phyloP scores from a whole-genome alignment of 2,797 vertebrate species.

The Micromesistius poutassou region DNA sequence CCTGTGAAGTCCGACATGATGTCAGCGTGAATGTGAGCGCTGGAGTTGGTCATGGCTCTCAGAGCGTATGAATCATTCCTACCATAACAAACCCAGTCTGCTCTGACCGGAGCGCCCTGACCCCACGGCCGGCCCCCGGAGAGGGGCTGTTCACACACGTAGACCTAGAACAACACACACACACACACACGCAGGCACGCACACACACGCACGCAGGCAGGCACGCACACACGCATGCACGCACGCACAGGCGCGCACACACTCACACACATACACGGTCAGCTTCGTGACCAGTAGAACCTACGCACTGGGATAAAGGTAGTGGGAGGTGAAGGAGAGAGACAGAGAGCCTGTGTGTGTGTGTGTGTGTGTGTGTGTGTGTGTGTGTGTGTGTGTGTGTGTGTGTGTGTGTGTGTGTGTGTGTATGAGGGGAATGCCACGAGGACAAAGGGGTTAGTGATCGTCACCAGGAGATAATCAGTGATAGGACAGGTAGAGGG shows the following conservation, averaged over 20 bases:
- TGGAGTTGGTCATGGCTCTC: neutral
- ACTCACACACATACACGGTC: no score
- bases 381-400: conserved; percentile 8
- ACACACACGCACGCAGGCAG: no score
- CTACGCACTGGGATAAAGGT: no score
- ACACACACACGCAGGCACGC: neutral
- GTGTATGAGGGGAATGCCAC: neutral
- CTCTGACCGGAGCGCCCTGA: neutral
- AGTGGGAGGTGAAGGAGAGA: no score
- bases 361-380: neutral
- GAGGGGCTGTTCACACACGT: neutral
- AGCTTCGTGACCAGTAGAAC: no score
- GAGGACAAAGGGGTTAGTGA: neutral
- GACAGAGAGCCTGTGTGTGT: neutral
- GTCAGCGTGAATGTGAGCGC: neutral
- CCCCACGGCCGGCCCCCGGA: no score
- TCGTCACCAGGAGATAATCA: neutral
- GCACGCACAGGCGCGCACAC: no score
- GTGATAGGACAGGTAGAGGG: neutral
- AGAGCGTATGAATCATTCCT: neutral
- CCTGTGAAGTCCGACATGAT: conserved; percentile 4
- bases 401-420: conserved; percentile 27
- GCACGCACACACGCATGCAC: no score
- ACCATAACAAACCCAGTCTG: neutral
- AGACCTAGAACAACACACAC: neutral